These are phyloP conservation scores for Pegoplata infirma DNA, from an alignment of 2,888 invertebrate genomes.

Conservation along the genomic window DNA sequence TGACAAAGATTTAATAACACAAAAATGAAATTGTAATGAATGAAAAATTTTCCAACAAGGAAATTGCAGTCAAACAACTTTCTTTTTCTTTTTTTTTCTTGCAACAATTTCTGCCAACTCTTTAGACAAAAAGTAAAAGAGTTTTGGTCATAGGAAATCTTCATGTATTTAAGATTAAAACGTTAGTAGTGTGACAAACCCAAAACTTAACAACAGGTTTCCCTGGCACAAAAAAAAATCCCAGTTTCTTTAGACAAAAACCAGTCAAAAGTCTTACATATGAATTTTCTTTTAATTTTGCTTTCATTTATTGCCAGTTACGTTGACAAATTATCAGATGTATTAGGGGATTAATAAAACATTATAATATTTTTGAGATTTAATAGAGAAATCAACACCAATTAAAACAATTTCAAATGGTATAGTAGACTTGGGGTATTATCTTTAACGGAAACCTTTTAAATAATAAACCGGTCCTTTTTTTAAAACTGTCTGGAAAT, in stretches of 20 bases:
- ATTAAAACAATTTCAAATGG: background rate
- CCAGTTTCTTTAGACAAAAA: background rate
- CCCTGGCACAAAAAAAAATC: too few species aligned
- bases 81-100: too few species aligned
- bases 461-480: too few species aligned
- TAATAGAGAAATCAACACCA: background rate
- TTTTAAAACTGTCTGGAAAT: background rate
- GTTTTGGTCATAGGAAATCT: slow-evolving; percentile 36
- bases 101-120: background rate
- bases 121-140: too few species aligned
- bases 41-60: slow-evolving; percentile 47
- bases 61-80: slow-evolving; percentile 62
- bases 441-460: background rate
- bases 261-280: background rate
- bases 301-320: slow-evolving; percentile 57
- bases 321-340: slow-evolving; percentile 21
- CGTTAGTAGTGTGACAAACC: slow-evolving; percentile 30
- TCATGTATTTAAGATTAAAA: background rate
- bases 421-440: too few species aligned
- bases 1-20: slow-evolving; percentile 2
- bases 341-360: background rate
- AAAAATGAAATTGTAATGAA: slow-evolving; percentile 30
- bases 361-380: too few species aligned
- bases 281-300: slow-evolving; percentile 59
- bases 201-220: background rate